Percentiles rank a stretch among this genome's conserved stretches.
Evolutionary conservation across 2,797 vertebrate genomes (phyloP).

Genomic region (Scolopax bukidnonensis): DNA sequence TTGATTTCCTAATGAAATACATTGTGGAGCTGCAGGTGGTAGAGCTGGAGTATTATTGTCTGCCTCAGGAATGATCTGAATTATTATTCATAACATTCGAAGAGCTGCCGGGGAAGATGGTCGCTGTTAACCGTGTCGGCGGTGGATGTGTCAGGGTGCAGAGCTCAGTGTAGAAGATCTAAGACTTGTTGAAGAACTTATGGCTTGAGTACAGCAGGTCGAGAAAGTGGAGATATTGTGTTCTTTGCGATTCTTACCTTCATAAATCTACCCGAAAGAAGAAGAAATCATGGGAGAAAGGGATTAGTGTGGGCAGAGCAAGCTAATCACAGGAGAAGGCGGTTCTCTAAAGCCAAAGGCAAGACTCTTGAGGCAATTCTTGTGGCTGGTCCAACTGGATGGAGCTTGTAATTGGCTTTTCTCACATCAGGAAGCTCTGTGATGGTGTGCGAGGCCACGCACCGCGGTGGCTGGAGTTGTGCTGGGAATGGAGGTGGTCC

Average conservation of each 20-base stretch:
- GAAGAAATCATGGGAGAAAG: background rate
- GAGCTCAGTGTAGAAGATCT: background rate
- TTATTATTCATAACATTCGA: background rate
- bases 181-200: accelerated
- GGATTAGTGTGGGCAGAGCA: background rate
- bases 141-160: background rate
- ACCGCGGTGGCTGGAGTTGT: background rate
- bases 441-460: accelerated
- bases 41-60: background rate
- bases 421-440: background rate
- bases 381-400: background rate
- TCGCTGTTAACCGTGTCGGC: background rate
- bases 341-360: background rate
- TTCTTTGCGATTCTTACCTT: background rate
- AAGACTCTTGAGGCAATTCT: background rate
- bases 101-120: background rate
- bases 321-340: background rate
- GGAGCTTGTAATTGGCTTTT: background rate
- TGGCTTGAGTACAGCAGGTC: background rate
- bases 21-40: background rate
- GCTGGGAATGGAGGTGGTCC: background rate
- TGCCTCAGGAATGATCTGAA: background rate
- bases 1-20: background rate
- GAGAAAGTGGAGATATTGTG: accelerated
- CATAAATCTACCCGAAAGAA: background rate